Base-by-base conservation (phyloP, 2,888 invertebrate species). In the Eupeodes latifasciatus region DNA sequence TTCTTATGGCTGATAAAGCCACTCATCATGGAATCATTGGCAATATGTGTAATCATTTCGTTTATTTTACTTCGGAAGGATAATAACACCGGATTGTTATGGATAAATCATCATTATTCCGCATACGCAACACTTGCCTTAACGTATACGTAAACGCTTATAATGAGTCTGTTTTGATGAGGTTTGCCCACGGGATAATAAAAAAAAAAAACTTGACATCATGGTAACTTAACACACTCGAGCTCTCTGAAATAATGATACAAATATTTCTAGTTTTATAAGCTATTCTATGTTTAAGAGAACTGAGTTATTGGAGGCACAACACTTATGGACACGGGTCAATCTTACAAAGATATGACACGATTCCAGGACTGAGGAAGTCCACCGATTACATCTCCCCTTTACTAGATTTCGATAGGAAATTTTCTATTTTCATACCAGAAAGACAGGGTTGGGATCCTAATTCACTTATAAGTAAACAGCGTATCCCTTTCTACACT, bases 161-260 rank as follows among this genome's bases (percentile, higher is more conserved):
- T 40, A 81, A 78, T 74, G 78, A 76, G 81, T 57, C 27, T 53
- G 44, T 72, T 74, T 57, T 69, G 79, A 80, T 72, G 75, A 76
- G 71, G 74, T 77, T 72, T 84, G 62, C 77, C 77, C 64, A 81
- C 67, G 72, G 67, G 76, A 83, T 84, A 67, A 87, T 67, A 49
- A 72, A 66, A 72, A 57, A 12, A 49, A 72, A 66, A 72, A 57
- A 12, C 49, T 51, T 49, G 57, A 51, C 27, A 19, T 36, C 34
- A 51, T 49, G n/a, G 19, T 34, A 59, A 12, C 2, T 9, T 16
- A 5, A 16, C n/a, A 61, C 61, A 40, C 61, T 61, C 40, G 5
- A 9, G 4, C 10, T 40, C n/a, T 4, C 10, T 5, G 5, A 16
- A 16, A 0, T 53, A 4, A 53, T 6, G 53, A 53, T 53, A 27